These are phyloP conservation scores for Ciconia nigra DNA, from an alignment of 2,797 vertebrate species.

Conservation along the genomic window DNA sequence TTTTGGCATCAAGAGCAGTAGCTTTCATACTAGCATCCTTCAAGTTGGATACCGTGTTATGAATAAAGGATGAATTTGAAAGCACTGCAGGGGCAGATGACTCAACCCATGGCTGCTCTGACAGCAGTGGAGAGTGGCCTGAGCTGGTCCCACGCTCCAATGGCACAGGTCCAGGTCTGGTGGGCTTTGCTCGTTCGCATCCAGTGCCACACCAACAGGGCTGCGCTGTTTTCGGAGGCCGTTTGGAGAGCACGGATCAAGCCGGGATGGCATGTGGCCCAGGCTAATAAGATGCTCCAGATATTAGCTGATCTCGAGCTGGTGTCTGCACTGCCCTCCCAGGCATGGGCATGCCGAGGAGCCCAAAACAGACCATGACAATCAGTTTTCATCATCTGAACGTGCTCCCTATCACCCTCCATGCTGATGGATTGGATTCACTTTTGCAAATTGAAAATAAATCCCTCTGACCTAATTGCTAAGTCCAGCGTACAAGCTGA, in stretches of 20 bases:
- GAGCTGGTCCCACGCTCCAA: background rate
- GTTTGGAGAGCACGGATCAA: background rate
- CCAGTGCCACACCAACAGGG: background rate
- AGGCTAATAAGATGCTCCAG: background rate
- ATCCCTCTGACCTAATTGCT: background rate
- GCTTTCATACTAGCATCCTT: background rate
- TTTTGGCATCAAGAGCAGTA: background rate
- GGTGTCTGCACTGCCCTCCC: background rate
- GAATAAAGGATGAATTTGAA: background rate
- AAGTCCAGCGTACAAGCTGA: background rate
- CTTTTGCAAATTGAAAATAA: background rate
- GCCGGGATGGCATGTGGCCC: rapidly evolving
- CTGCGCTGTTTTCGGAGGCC: background rate
- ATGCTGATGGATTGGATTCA: background rate
- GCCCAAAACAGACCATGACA: background rate
- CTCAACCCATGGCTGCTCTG: background rate
- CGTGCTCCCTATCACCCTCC: background rate
- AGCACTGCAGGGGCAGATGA: background rate
- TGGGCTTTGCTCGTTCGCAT: background rate
- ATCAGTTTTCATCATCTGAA: background rate
- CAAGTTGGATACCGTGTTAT: background rate
- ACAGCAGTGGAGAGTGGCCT: background rate
- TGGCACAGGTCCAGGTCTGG: background rate
- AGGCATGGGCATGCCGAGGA: background rate
- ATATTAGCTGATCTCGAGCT: background rate